Evolutionary conservation across 2,113 vertebrate species (phyloP), one percentile per base, ranked within the genome.

Genomic region (Echinops telfairi): DNA sequence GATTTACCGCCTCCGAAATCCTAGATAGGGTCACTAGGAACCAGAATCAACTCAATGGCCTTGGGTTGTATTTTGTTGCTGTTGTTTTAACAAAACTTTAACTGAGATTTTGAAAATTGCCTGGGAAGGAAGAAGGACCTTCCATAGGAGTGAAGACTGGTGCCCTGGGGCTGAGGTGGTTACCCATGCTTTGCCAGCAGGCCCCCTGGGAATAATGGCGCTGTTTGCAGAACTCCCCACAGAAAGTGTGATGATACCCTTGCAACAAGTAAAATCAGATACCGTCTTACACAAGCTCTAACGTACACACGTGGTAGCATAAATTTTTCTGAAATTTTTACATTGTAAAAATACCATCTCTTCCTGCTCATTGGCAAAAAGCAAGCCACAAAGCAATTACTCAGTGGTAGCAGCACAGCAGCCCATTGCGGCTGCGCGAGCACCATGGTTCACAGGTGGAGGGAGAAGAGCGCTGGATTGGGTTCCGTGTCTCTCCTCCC

Each of bases 301-400:
- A 86, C 11, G 29, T 58, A 93, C 15, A 43, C 38, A 82, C 87
- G 53, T 43, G 57, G 19, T 29, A 57, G 27, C 64, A 80, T 71
- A 79, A 84, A 84, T 57, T 62, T 75, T 27, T 83, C 58, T 70
- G 77, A 80, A 76, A 93, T 88, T 87, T 62, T 6, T 6, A 81
- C 86, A 83, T 36, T 82, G 38, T 76, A 79, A 73, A 90, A 85
- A 70, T 84, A 14, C 38, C 38, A 16, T 17, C 19, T 75, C 85
- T 76, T 86, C 75, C 27, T 77, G n/a, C 6, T 33, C 10, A 4
- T 36, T 6, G 22, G 47, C 27, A 79, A 1, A 15, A 71, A 7
- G 19, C 64, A 16, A 2, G 62, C 16, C 43, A 25, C 27, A 73
- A 1, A 27, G n/a, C 43, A 20, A 62, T 31, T 23, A 4, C 11